A percentile compares a stretch with the other conserved stretches of the same genome.
Evolutionary conservation across 2,797 vertebrate genomes (phyloP).

Genomic region (Phyllotis vaccarum): DNA sequence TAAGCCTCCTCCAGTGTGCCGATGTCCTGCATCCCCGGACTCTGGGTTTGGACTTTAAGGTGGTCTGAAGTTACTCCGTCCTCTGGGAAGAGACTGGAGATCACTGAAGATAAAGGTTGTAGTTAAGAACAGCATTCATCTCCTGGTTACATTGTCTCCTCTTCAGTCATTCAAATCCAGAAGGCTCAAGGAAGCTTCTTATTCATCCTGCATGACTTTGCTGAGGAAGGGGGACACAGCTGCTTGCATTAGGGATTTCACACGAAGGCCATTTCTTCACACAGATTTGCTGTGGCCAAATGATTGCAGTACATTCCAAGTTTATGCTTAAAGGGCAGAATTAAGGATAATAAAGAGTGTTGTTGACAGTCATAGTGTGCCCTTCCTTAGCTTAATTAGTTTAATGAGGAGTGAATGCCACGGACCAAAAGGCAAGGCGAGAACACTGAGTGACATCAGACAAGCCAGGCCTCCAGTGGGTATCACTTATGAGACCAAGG

Average conservation of each 20-base stretch:
- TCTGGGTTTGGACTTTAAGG: constrained; percentile 25
- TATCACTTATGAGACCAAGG: background rate
- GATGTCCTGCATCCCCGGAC: background rate
- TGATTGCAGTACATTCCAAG: background rate
- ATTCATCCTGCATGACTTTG: accelerated
- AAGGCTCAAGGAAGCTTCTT: background rate
- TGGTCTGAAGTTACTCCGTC: constrained; percentile 20
- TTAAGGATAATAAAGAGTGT: background rate
- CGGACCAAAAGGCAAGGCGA: background rate
- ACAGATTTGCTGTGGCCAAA: background rate
- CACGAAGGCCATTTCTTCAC: background rate
- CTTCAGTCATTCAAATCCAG: background rate
- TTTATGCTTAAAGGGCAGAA: background rate
- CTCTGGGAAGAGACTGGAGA: background rate
- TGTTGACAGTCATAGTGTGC: background rate
- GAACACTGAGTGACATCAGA: background rate
- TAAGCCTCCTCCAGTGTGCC: background rate
- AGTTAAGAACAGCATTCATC: background rate
- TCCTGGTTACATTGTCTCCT: background rate
- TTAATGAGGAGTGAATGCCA: background rate
- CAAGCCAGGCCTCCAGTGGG: background rate
- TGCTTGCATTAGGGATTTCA: background rate
- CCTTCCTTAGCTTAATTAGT: background rate
- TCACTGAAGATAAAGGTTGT: background rate
- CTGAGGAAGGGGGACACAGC: background rate